These are phyloP conservation scores for Globia sparganii DNA, from an alignment of 2,888 invertebrate species.

Conservation along the genomic window DNA sequence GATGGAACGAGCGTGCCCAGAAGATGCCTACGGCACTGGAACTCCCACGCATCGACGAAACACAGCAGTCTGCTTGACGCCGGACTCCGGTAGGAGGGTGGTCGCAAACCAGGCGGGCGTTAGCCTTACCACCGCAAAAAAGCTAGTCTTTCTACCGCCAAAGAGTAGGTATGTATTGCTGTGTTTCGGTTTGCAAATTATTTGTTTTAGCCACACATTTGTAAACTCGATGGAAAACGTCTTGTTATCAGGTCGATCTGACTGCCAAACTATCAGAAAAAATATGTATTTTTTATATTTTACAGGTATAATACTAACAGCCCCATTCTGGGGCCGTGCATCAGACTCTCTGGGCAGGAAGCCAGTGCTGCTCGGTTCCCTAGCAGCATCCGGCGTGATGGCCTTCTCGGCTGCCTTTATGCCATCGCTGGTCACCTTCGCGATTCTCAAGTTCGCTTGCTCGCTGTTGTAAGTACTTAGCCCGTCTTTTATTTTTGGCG, in stretches of 20 bases:
- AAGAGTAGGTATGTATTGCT: background rate
- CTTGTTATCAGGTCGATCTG: background rate
- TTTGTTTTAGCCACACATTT: background rate
- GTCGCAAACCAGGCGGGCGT: no score
- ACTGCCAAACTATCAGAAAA: background rate
- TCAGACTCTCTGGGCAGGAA: conserved; percentile 83
- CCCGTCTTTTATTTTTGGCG: background rate
- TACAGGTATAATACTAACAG: conserved; percentile 80
- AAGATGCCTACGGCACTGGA: no score
- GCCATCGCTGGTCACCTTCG: conserved; percentile 79
- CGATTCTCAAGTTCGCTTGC: conserved; percentile 79
- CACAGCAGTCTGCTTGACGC: no score
- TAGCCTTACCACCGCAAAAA: no score
- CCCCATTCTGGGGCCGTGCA: conserved; percentile 85
- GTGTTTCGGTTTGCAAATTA: background rate
- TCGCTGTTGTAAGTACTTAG: conserved; percentile 83
- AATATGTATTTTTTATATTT: background rate
- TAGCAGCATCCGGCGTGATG: conserved; percentile 75
- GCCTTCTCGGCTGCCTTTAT: conserved; percentile 80
- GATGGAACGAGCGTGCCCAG: no score
- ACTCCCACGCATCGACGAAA: no score
- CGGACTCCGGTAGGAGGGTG: no score
- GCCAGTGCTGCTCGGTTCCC: conserved; percentile 79
- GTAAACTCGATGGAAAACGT: background rate
- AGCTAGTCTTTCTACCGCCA: no score